A percentile compares a stretch with the other conserved stretches of the same genome.
Conservation (phyloP, 1,140 invertebrate species). For the Kradibia gibbosae region DNA sequence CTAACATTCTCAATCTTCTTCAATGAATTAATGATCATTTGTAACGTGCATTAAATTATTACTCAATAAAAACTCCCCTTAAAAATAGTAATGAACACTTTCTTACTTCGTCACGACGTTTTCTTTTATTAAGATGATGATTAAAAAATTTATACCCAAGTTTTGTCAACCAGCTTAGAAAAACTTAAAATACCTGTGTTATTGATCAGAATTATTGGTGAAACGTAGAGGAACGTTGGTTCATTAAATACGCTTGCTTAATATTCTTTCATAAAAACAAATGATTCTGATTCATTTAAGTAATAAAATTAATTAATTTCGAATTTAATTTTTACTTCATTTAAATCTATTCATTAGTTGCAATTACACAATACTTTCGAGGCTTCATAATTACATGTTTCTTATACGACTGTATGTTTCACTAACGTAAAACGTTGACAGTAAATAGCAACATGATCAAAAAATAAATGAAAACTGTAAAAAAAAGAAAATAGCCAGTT, state of each 20-base stretch:
- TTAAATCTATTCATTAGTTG: background rate
- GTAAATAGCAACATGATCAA: too few relatives aligned
- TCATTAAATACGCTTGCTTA: conserved; percentile 3
- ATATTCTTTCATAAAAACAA: background rate
- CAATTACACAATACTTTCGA: background rate
- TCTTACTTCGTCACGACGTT: background rate
- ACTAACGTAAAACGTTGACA: too few relatives aligned
- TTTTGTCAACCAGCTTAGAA: background rate
- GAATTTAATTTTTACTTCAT: background rate
- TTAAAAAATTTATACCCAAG: background rate
- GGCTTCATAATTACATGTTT: too few relatives aligned
- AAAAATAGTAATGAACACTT: background rate
- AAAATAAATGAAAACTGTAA: too few relatives aligned
- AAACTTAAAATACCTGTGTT: background rate
- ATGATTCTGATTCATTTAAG: conserved; percentile 13
- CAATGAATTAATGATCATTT: background rate
- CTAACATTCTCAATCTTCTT: background rate
- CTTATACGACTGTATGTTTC: too few relatives aligned
- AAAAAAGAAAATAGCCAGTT: too few relatives aligned
- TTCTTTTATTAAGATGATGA: background rate
- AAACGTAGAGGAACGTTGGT: background rate
- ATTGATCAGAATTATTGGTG: background rate
- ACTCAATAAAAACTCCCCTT: background rate
- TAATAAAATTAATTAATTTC: conserved; percentile 15
- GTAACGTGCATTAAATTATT: background rate